phyloP scores from a whole-genome alignment of 2,113 vertebrate genomes.

The Prionailurus viverrinus region DNA sequence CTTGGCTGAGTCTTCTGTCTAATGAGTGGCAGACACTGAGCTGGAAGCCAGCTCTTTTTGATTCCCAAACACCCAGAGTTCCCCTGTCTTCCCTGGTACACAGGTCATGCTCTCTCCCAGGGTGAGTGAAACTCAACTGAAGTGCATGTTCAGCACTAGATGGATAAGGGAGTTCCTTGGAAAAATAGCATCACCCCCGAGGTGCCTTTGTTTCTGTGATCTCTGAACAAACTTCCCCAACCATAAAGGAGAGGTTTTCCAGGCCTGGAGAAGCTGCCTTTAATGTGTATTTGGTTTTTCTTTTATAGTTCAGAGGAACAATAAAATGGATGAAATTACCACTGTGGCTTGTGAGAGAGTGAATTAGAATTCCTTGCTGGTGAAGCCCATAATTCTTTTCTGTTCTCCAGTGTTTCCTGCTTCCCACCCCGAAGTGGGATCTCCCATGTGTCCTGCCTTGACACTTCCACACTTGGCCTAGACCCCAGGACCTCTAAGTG shows the following conservation, averaged over 20 bases:
- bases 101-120: background rate
- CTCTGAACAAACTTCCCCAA: slow-evolving; percentile 34
- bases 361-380: slow-evolving; percentile 64
- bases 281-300: slow-evolving; percentile 58
- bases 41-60: background rate
- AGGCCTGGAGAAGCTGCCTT: slow-evolving; percentile 50
- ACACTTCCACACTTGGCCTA: background rate
- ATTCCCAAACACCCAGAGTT: background rate
- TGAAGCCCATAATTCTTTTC: background rate
- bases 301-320: slow-evolving; percentile 75
- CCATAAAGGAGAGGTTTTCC: slow-evolving; percentile 71
- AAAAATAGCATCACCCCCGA: slow-evolving; percentile 50
- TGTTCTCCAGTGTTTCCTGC: background rate
- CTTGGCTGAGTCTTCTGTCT: background rate
- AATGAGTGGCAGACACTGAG: background rate
- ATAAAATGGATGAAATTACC: slow-evolving; percentile 74
- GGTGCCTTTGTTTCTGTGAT: slow-evolving; percentile 61
- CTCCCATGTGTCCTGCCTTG: background rate
- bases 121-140: background rate
- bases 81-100: background rate
- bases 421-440: too few relatives aligned
- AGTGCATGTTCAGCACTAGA: background rate
- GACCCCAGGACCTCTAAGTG: background rate
- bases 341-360: slow-evolving; percentile 20
- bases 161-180: slow-evolving; percentile 31